Evolutionary conservation across 2,888 invertebrate species (phyloP).

Genomic region (Laspeyria flexula): DNA sequence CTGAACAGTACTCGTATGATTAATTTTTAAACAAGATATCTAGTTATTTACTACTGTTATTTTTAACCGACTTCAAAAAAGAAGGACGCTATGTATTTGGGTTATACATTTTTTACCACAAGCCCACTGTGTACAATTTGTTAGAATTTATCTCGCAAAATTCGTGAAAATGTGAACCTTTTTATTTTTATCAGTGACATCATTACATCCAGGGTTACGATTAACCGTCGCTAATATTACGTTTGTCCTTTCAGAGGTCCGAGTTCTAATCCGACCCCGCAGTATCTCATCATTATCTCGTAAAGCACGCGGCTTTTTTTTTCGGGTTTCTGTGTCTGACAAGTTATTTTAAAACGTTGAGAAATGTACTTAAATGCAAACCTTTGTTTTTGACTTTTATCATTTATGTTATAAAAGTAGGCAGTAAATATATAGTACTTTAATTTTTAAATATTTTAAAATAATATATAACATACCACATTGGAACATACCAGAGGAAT

Average conservation of each 20-base stretch:
- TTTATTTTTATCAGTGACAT: conserved; percentile 27
- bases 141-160: background rate
- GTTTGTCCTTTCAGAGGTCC: conserved; percentile 27
- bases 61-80: too few species aligned
- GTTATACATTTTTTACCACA: too few species aligned
- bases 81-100: too few species aligned
- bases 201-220: conserved; percentile 28
- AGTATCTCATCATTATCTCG: conserved; percentile 32
- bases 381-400: too few species aligned
- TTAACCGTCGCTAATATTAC: conserved; percentile 27
- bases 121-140: background rate
- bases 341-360: background rate
- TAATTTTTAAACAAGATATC: too few species aligned
- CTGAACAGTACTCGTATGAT: too few species aligned
- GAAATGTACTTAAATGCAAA: background rate
- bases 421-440: too few species aligned
- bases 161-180: conserved; percentile 17
- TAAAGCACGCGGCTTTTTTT: conserved; percentile 17
- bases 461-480: too few species aligned
- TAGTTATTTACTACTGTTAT: too few species aligned
- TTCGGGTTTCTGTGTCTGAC: background rate
- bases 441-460: too few species aligned
- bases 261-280: conserved; percentile 17
- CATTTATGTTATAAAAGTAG: too few species aligned
- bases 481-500: too few species aligned